Evolutionary conservation across 2,113 vertebrate genomes (phyloP).

Genomic region (Mirounga angustirostris): DNA sequence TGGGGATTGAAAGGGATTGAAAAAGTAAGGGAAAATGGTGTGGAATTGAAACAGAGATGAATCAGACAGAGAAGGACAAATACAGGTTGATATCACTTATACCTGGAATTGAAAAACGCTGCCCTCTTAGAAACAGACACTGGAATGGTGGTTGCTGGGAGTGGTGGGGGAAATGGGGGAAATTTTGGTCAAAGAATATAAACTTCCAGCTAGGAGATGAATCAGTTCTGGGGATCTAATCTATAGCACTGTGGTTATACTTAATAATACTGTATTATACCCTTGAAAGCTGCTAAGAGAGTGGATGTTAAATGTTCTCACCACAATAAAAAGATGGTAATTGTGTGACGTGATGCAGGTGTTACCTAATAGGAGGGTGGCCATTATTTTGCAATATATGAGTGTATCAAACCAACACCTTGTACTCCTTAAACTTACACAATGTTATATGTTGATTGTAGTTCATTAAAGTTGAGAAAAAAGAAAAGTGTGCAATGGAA

Average conservation of each 20-base stretch:
- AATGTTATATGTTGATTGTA: background rate
- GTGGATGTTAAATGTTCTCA: background rate
- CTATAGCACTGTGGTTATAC: too few relatives aligned
- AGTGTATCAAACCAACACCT: background rate
- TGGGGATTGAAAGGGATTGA: background rate
- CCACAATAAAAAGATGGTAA: background rate
- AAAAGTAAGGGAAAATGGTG: background rate
- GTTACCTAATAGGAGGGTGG: background rate
- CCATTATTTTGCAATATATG: background rate
- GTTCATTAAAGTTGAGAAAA: background rate
- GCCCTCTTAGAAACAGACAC: background rate
- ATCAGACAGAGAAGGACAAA: background rate
- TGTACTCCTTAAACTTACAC: background rate
- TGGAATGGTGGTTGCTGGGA: background rate
- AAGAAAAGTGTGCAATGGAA: background rate
- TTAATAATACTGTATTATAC: background rate
- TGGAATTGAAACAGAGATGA: background rate
- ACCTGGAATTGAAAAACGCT: background rate
- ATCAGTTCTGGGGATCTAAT: background rate
- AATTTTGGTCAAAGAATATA: background rate
- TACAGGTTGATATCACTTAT: background rate
- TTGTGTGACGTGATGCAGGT: background rate
- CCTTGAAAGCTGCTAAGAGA: background rate
- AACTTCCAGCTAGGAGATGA: background rate
- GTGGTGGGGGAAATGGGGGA: background rate